These are phyloP conservation scores for Tragelaphus oryx DNA, from an alignment of 2,797 vertebrate genomes.

Conservation along the genomic window DNA sequence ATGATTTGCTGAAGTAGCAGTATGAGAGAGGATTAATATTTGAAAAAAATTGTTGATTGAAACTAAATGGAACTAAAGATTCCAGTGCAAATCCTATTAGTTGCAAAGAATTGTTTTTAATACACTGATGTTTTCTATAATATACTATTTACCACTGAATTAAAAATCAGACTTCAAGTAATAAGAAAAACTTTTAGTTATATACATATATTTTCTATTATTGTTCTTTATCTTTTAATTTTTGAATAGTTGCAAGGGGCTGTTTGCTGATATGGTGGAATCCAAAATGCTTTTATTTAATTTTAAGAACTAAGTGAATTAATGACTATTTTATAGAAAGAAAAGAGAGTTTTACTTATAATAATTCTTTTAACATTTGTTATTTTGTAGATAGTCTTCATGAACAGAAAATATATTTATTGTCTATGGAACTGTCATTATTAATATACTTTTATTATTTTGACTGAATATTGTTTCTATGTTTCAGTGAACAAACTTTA, in stretches of 20 bases:
- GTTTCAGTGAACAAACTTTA: not conserved
- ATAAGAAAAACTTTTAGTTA: not conserved
- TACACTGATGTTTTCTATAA: not conserved
- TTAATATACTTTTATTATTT: not conserved
- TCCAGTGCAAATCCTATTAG: not conserved
- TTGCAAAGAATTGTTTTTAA: not conserved
- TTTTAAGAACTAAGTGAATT: not conserved
- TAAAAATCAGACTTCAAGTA: constrained; percentile 16
- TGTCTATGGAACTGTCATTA: not conserved
- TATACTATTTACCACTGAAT: not conserved
- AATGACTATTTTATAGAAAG: not conserved
- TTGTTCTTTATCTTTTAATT: not conserved
- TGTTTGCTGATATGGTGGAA: not conserved
- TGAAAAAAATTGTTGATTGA: not conserved
- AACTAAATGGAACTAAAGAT: not conserved
- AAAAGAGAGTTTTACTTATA: not conserved
- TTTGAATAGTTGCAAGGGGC: not conserved
- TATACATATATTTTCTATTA: not conserved
- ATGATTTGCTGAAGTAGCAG: not conserved
- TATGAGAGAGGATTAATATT: not conserved
- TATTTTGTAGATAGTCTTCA: not conserved
- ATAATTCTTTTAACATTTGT: not conserved
- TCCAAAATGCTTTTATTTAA: not conserved
- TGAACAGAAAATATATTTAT: not conserved
- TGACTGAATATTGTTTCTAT: not conserved